Evolutionary conservation across 2,113 vertebrate species (phyloP).

Genomic region (Tachysurus vachellii): DNA sequence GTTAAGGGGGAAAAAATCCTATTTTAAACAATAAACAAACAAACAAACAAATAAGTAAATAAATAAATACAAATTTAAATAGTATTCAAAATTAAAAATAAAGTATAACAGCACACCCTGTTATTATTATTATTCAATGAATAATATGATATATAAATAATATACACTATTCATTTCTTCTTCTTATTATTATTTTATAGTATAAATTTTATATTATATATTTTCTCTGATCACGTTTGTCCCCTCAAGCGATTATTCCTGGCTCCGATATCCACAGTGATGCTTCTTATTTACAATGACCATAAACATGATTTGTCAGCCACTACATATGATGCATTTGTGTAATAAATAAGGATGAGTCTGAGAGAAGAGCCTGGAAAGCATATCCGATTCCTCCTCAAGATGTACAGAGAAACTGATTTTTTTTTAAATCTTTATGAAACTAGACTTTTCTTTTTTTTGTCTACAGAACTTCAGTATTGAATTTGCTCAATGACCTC

Average conservation of each 20-base stretch:
- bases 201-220: not conserved
- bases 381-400: not conserved
- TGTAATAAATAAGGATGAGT: not conserved
- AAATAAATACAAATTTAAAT: no score
- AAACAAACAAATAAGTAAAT: no score
- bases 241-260: not conserved
- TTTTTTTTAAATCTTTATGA: not conserved
- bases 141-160: not conserved
- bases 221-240: not conserved
- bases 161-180: not conserved
- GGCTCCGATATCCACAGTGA: not conserved
- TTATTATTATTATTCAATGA: no score
- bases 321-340: not conserved
- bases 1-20: not conserved
- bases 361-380: not conserved
- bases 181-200: no score
- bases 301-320: not conserved
- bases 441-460: not conserved
- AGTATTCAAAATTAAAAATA: no score
- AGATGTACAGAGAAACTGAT: not conserved
- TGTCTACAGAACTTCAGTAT: not conserved
- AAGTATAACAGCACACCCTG: not conserved
- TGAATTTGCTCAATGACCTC: not conserved
- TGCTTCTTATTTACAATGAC: not conserved
- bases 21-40: no score